Evolutionary conservation across 2,888 invertebrate genomes (phyloP).

Genomic region (Coronaproctus castanopsis): DNA sequence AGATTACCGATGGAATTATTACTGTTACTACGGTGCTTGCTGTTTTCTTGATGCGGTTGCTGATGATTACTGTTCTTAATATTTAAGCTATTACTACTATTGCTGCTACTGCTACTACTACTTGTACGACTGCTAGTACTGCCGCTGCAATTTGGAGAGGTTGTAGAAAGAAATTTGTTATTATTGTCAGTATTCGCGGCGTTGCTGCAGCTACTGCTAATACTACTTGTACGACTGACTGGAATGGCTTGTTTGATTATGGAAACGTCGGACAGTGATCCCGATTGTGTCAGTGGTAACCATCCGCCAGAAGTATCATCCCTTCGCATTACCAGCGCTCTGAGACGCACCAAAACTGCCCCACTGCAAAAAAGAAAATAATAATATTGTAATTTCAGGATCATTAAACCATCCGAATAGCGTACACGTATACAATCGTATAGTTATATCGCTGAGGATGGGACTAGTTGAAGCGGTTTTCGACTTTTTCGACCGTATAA

Average conservation of each 20-base stretch:
- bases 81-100: background rate
- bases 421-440: no score
- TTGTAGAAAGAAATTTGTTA: background rate
- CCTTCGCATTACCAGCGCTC: conserved; percentile 96
- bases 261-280: conserved; percentile 82
- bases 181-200: background rate
- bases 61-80: background rate
- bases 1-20: background rate
- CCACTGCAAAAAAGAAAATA: conserved; percentile 15
- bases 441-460: no score
- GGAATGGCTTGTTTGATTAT: conserved; percentile 46
- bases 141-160: background rate
- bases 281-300: conserved; percentile 83
- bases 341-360: conserved; percentile 81
- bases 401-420: no score
- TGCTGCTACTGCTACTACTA: background rate
- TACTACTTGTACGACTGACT: no score
- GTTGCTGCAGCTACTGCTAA: background rate
- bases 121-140: background rate
- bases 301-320: conserved; percentile 94
- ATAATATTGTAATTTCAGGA: no score
- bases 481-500: no score
- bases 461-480: no score
- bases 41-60: background rate
- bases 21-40: no score